A percentile compares a stretch with the other conserved stretches of the same genome.
Evolutionary conservation across 1,140 invertebrate species (phyloP).

Genomic region (Microplitis mediator): DNA sequence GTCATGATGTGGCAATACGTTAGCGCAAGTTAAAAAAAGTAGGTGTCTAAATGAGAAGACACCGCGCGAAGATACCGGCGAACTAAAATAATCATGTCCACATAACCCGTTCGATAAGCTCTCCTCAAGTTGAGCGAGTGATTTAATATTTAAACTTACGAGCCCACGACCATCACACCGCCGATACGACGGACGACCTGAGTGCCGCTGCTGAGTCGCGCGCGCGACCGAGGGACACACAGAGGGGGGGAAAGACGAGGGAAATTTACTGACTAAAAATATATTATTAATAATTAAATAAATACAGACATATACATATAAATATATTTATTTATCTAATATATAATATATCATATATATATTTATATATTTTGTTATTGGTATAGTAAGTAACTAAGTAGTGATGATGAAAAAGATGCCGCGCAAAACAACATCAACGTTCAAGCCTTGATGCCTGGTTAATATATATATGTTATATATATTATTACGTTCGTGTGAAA

Average conservation of each 20-base stretch:
- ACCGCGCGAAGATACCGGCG: conserved; percentile 49
- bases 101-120: conserved; percentile 52
- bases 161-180: neutral
- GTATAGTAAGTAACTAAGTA: too few relatives aligned
- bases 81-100: conserved; percentile 51
- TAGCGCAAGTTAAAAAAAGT: conserved; percentile 47
- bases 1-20: conserved; percentile 65
- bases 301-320: neutral
- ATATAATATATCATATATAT: neutral
- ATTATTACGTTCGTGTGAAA: neutral
- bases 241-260: neutral
- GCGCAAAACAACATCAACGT: neutral
- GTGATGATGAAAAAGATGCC: neutral
- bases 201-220: conserved; percentile 8
- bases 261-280: neutral
- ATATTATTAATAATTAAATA: neutral
- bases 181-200: too few relatives aligned
- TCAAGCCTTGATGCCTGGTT: neutral
- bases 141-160: conserved; percentile 45
- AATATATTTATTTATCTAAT: neutral
- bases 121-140: conserved; percentile 38
- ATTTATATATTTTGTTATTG: too few relatives aligned
- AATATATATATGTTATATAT: neutral
- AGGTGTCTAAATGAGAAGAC: conserved; percentile 31
- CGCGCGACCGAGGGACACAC: conserved; percentile 8